A percentile compares a stretch with the other conserved stretches of the same genome.
phyloP scores from a whole-genome alignment of 2,113 vertebrate species.

The Microtus ochrogaster region DNA sequence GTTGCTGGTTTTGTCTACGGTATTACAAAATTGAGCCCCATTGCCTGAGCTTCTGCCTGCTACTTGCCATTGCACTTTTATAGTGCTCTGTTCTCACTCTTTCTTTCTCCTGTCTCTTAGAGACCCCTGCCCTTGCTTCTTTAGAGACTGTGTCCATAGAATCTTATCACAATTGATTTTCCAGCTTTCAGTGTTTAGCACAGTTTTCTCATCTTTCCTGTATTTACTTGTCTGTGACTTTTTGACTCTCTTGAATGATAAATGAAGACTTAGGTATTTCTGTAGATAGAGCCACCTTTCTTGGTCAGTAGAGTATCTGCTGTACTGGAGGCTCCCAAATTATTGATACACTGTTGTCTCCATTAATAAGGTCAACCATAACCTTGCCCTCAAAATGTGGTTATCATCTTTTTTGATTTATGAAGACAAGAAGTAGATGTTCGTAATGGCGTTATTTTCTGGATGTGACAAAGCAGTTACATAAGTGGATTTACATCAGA shows the following conservation, averaged over 20 bases:
- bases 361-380: neutral
- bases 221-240: neutral
- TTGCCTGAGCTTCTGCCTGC: rapidly evolving
- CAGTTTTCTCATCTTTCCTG: neutral
- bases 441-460: neutral
- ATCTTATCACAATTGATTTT: neutral
- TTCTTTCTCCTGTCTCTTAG: neutral
- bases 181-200: neutral
- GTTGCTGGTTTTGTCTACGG: neutral
- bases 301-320: too few species aligned
- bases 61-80: rapidly evolving
- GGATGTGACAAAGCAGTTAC: neutral
- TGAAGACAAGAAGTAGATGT: too few species aligned
- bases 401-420: neutral
- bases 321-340: neutral
- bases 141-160: neutral
- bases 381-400: neutral
- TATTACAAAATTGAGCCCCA: too few species aligned
- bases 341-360: neutral
- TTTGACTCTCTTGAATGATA: neutral
- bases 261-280: neutral
- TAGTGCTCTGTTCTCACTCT: rapidly evolving
- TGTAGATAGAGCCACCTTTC: too few species aligned
- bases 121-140: neutral
- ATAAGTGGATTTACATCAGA: too few species aligned